Percentiles rank a stretch among this genome's conserved stretches.
Evolutionary conservation across 1,140 invertebrate species (phyloP).

Genomic region (Maconellicoccus hirsutus): DNA sequence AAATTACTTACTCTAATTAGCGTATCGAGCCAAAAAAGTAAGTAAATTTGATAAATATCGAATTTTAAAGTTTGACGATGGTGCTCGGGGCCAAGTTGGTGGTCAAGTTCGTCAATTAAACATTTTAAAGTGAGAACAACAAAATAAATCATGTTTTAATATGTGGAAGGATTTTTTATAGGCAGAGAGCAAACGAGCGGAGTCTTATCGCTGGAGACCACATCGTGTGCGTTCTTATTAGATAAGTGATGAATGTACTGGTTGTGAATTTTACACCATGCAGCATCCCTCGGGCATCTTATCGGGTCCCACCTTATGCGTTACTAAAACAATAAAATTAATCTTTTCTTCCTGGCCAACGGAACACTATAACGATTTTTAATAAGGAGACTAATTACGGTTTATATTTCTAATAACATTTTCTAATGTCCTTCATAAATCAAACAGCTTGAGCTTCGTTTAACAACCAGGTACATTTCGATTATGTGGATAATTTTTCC

Average conservation of each 20-base stretch:
- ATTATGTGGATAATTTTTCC: slow-evolving; percentile 5
- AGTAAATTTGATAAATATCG: slow-evolving; percentile 1
- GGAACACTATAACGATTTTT: slow-evolving; percentile 14
- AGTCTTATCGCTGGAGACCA: slow-evolving; percentile 21
- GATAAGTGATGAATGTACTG: slow-evolving; percentile 20
- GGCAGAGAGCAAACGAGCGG: slow-evolving; percentile 14
- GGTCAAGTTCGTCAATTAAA: slow-evolving; percentile 21
- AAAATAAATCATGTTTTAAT: slow-evolving; percentile 22
- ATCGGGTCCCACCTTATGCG: slow-evolving; percentile 20
- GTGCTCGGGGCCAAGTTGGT: slow-evolving; percentile 6
- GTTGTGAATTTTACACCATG: slow-evolving; percentile 20
- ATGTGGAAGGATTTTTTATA: slow-evolving; percentile 17
- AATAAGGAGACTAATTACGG: slow-evolving; percentile 22
- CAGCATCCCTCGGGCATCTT: slow-evolving; percentile 17
- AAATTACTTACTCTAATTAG: too few relatives aligned
- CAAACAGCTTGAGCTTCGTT: slow-evolving; percentile 18
- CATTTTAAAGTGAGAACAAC: slow-evolving; percentile 21
- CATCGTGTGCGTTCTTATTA: slow-evolving; percentile 22
- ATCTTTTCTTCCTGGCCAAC: slow-evolving; percentile 12
- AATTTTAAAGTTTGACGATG: slow-evolving; percentile 13
- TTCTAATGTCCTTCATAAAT: slow-evolving; percentile 21
- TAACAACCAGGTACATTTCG: not conserved
- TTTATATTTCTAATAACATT: slow-evolving; percentile 23
- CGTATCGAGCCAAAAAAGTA: not conserved
- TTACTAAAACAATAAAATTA: slow-evolving; percentile 23